A percentile compares a stretch with the other conserved stretches of the same genome.
Conservation (phyloP, 2,113 vertebrate species). For the Leptosomus discolor region DNA sequence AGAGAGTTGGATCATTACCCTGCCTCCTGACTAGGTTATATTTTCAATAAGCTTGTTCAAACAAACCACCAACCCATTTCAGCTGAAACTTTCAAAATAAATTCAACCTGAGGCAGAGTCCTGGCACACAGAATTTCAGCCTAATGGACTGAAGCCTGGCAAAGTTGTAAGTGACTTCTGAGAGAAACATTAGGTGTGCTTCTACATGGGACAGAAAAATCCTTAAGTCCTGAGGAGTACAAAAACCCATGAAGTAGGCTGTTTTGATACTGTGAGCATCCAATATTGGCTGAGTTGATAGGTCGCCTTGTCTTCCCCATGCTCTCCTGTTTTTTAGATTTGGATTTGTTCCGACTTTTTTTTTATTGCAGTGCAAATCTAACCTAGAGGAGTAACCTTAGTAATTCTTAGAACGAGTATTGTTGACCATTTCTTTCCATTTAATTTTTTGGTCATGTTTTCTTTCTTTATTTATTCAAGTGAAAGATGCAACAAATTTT, state of each 20-base stretch:
- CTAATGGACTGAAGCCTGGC: not conserved
- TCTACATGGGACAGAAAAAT: not conserved
- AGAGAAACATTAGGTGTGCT: not conserved
- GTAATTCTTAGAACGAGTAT: fast-evolving
- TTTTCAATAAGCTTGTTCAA: conserved; percentile 4
- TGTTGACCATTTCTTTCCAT: not conserved
- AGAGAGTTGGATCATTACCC: not conserved
- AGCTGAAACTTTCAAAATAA: not conserved
- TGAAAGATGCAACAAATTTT: not conserved
- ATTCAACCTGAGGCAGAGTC: not conserved
- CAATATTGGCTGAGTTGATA: not conserved
- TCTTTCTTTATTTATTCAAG: not conserved
- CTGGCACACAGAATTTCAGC: not conserved
- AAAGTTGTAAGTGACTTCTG: not conserved
- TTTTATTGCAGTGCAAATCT: not conserved
- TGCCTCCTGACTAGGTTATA: not conserved
- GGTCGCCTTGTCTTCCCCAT: not conserved
- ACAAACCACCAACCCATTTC: not conserved
- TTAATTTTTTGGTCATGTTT: not conserved
- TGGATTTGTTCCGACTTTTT: not conserved
- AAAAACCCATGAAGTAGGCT: not conserved
- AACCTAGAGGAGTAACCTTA: not conserved
- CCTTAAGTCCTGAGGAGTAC: not conserved
- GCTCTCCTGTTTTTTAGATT: not conserved
- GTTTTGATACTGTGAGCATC: not conserved